Evolutionary conservation across 2,113 vertebrate species (phyloP).

Genomic region (Nanger granti): DNA sequence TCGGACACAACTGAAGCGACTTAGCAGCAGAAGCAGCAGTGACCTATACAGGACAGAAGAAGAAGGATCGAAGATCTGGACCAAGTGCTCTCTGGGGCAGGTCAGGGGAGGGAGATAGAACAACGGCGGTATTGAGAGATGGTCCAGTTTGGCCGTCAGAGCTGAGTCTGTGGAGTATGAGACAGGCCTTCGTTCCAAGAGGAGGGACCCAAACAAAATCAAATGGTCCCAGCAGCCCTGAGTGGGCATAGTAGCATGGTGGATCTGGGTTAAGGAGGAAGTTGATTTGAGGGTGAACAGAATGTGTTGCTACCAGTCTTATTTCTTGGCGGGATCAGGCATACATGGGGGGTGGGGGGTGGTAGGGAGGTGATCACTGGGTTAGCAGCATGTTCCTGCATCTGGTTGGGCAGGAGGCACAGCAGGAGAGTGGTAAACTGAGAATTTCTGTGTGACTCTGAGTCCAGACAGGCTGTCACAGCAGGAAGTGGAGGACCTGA

Average conservation of each 20-base stretch:
- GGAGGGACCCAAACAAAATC: not conserved
- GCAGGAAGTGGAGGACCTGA: not conserved
- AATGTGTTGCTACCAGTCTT: not conserved
- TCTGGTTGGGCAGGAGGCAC: not conserved
- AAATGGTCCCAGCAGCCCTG: not conserved
- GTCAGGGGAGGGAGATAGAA: fast-evolving
- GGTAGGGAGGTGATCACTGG: not conserved
- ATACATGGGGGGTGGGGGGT: fast-evolving
- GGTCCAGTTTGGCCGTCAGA: not conserved
- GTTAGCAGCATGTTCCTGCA: too few relatives aligned
- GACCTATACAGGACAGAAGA: not conserved
- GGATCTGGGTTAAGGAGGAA: not conserved
- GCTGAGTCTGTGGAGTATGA: too few relatives aligned
- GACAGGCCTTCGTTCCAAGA: not conserved
- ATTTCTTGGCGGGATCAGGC: not conserved
- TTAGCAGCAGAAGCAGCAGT: too few relatives aligned
- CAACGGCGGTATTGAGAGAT: fast-evolving
- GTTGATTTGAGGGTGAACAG: not conserved
- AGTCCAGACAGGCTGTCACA: not conserved
- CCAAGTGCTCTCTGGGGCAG: not conserved
- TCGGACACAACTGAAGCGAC: too few relatives aligned
- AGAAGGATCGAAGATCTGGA: not conserved
- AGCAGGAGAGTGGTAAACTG: not conserved
- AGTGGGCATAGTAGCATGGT: not conserved
- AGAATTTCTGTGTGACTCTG: not conserved